Percentiles rank a stretch among this genome's conserved stretches.
Conservation (phyloP, 2,888 invertebrate species). For the Microctonus brassicae region DNA sequence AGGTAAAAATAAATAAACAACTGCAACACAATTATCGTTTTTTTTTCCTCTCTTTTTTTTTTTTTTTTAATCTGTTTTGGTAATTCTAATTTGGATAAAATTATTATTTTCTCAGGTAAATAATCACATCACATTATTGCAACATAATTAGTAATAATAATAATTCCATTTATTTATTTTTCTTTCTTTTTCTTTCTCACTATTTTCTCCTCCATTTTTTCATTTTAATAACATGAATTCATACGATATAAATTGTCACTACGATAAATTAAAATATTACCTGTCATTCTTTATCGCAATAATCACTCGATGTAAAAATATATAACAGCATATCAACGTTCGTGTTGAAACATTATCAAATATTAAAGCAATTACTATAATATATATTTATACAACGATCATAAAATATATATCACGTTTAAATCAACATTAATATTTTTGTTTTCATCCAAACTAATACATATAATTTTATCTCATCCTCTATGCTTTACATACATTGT, state of each 20-base stretch:
- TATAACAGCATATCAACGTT: neutral
- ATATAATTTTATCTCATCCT: neutral
- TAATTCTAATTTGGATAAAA: conserved; percentile 36
- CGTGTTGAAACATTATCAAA: neutral
- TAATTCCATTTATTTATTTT: neutral
- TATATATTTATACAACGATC: neutral
- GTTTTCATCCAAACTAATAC: neutral
- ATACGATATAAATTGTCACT: neutral
- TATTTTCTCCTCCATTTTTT: neutral
- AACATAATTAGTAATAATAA: conserved; percentile 26
- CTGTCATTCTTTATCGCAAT: neutral
- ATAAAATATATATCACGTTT: conserved; percentile 1
- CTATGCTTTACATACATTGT: too few species aligned
- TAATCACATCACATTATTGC: conserved; percentile 15
- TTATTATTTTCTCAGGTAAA: conserved; percentile 14
- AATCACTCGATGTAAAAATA: neutral
- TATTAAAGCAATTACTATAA: neutral
- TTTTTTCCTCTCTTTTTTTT: neutral
- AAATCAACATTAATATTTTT: neutral
- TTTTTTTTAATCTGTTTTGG: conserved; percentile 17
- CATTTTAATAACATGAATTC: neutral
- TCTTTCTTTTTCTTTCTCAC: neutral
- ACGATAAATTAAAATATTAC: neutral
- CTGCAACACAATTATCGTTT: conserved; percentile 39
- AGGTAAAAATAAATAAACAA: conserved; percentile 32